These are phyloP conservation scores for Crepidodera aurea DNA, from an alignment of 2,888 invertebrate genomes.

Conservation along the genomic window DNA sequence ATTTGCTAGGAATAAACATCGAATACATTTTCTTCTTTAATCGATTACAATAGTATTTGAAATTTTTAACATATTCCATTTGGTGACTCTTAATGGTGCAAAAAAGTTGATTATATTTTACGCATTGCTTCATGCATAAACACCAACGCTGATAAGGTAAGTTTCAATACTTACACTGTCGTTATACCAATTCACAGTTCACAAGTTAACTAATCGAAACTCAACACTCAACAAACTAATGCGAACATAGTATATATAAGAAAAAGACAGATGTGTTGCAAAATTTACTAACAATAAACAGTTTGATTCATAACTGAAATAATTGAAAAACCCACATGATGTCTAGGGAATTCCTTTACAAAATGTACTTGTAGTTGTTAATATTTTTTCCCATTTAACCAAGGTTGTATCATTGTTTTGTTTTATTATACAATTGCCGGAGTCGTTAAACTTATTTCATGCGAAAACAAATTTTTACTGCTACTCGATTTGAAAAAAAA, in stretches of 20 bases:
- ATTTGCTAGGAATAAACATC: too few species aligned
- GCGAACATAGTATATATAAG: neutral
- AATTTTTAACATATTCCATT: too few species aligned
- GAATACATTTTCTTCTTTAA: too few species aligned
- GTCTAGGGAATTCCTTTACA: neutral
- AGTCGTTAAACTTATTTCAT: neutral
- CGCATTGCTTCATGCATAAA: too few species aligned
- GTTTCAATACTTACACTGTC: too few species aligned
- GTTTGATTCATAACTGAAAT: slow-evolving; percentile 1
- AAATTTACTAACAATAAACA: neutral
- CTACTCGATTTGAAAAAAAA: too few species aligned
- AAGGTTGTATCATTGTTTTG: neutral
- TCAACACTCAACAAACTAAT: neutral
- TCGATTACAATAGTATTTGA: too few species aligned
- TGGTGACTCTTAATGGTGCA: too few species aligned
- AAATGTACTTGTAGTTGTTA: neutral
- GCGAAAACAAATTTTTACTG: too few species aligned
- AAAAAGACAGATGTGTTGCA: neutral
- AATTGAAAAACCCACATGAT: slow-evolving; percentile 10
- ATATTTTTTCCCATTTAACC: neutral
- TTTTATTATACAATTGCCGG: neutral
- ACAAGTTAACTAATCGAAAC: neutral
- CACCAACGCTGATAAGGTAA: too few species aligned
- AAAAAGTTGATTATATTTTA: too few species aligned
- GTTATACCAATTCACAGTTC: neutral